These are phyloP conservation scores for Torymus texanus DNA, from an alignment of 2,888 invertebrate genomes.

Conservation along the genomic window DNA sequence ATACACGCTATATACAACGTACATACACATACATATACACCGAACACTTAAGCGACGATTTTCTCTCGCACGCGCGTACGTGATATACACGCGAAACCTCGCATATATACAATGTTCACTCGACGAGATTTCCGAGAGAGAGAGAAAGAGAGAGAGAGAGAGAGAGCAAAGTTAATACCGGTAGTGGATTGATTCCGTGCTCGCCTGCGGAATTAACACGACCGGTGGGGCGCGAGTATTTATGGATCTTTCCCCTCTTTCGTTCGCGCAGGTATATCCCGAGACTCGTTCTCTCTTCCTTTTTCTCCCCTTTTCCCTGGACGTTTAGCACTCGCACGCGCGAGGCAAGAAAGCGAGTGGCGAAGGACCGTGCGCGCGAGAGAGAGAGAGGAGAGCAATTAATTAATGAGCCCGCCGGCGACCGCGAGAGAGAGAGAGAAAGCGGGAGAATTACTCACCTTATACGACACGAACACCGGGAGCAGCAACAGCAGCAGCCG, in stretches of 20 bases:
- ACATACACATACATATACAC: no score
- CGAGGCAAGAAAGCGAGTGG: no score
- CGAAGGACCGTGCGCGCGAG: neutral
- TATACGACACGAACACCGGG: conserved; percentile 17
- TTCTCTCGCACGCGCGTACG: no score
- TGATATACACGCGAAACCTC: no score
- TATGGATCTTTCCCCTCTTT: conserved; percentile 30
- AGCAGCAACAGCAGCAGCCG: no score
- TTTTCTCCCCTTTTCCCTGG: neutral
- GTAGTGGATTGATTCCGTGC: conserved; percentile 68
- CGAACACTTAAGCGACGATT: no score
- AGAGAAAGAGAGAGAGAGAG: no score
- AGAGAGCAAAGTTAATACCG: no score
- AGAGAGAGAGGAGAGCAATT: conserved; percentile 25
- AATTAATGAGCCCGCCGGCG: conserved; percentile 43
- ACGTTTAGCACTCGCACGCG: no score
- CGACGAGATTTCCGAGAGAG: neutral
- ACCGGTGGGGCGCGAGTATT: conserved; percentile 36
- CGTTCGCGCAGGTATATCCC: conserved; percentile 39
- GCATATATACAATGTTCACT: no score
- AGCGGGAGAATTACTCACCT: conserved; percentile 6
- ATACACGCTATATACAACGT: no score
- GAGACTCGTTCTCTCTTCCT: conserved; percentile 28
- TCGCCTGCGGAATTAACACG: conserved; percentile 64
- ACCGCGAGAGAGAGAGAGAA: conserved; percentile 1